Conservation (phyloP, 2,113 vertebrate species). For the Rhea americana region DNA sequence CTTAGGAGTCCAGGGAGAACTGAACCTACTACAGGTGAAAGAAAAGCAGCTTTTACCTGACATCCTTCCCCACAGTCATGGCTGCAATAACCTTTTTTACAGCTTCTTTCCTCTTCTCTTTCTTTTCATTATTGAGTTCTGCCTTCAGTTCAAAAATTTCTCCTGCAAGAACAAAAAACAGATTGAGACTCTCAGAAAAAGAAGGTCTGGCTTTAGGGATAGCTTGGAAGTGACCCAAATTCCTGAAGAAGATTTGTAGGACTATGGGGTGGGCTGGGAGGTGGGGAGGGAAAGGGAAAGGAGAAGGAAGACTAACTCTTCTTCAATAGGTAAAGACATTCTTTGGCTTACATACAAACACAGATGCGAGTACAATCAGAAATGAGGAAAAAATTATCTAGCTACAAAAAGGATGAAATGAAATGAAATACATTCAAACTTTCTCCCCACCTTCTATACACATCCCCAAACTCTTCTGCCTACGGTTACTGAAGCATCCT, state of each 20-base stretch:
- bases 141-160: constrained; percentile 99
- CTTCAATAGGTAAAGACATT: too few species aligned
- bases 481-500: not conserved
- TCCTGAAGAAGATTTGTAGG: too few species aligned
- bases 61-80: constrained; percentile 98
- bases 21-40: not conserved
- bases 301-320: too few species aligned
- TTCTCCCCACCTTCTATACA: not conserved
- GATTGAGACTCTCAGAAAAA: not conserved
- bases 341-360: too few species aligned
- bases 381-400: too few species aligned
- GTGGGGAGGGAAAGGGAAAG: too few species aligned
- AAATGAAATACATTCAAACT: not conserved
- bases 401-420: too few species aligned
- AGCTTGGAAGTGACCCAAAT: not conserved
- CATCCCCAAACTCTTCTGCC: not conserved
- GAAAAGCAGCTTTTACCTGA: constrained; percentile 81
- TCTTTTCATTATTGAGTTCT: constrained; percentile 98
- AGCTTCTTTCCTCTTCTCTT: constrained; percentile 97
- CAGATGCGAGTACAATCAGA: too few species aligned
- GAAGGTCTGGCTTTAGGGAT: not conserved
- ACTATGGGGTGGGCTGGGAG: too few species aligned
- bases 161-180: constrained; percentile 76
- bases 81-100: constrained; percentile 98
- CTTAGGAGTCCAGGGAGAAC: not conserved